Base-by-base conservation (phyloP, 2,113 vertebrate species). In the Sorex fumeus region DNA sequence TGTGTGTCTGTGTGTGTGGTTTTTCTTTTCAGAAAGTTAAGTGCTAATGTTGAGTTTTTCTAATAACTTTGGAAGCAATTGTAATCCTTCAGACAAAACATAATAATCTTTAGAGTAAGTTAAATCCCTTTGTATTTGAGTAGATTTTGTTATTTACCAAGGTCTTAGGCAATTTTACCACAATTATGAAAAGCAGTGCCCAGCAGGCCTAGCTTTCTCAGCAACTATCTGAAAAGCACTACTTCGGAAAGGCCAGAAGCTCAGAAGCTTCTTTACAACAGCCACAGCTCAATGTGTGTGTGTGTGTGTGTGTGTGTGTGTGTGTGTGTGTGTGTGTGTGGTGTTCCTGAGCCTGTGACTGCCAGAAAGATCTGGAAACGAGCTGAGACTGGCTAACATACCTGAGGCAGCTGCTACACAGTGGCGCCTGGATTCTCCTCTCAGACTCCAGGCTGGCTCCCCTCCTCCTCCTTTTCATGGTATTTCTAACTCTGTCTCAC, bases 341-440 rank as follows among this genome's bases (percentile, higher is more conserved):
- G 30, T 15, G 18, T 12, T 8, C 79, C 32, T 88, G 76, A 92
- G 64, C 84, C 87, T 87, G 60, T 16, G 83, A 90, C 88, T 95
- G 93, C 87, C 95, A 94, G 77, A 77, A 95, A 93, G 91, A 88
- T 88, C 87, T 98, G 98, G 97, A 98, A 98, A 98, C 97, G 96
- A 97, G 97, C 96, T 94, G 94, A 97, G 95, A 97, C 98, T 97
- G 93, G 97, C 96, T 96, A 96, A 97, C 98, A 98, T 98, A 99
- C 99, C 98, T 98, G 98, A 98, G 98, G 98, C 98, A 98, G 98
- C 97, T 98, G 98, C 98, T 98, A 98, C 97, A 97, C 95, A 0
- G 27, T 97, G 99, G 98, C 98, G 98, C 99, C 98, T 98, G 98
- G 96, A 96, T 98, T 98, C 96, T 97, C 95, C 89, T 94, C 89